Evolutionary conservation across 2,113 vertebrate genomes (phyloP).

Genomic region (Abramis brama): DNA sequence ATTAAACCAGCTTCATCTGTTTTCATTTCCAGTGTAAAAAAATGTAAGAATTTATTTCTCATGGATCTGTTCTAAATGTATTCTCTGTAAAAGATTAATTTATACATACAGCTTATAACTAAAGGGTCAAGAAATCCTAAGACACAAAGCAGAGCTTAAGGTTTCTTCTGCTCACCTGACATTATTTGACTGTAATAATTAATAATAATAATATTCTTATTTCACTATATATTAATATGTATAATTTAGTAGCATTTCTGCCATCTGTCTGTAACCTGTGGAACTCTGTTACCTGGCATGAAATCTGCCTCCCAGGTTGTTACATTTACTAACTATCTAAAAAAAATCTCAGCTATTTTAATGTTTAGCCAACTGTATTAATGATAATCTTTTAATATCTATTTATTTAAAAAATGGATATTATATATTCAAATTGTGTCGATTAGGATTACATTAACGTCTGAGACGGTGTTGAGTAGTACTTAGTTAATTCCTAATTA

Average conservation of each 20-base stretch:
- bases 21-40: not conserved
- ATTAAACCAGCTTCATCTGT: constrained; percentile 35
- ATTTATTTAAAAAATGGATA: not conserved
- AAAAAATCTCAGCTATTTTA: not conserved
- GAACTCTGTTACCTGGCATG: not conserved
- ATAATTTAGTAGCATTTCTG: not conserved
- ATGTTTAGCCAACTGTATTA: not conserved
- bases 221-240: not conserved
- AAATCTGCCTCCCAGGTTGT: not conserved
- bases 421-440: not conserved
- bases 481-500: not conserved
- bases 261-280: constrained; percentile 25
- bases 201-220: not conserved
- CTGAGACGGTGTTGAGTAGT: too few species aligned
- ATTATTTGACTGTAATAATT: not conserved
- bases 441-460: not conserved
- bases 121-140: not conserved
- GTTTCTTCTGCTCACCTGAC: not conserved
- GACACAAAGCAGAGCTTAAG: not conserved
- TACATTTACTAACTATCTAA: not conserved
- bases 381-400: not conserved
- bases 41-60: not conserved
- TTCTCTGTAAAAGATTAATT: not conserved
- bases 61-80: not conserved
- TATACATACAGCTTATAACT: not conserved